These are phyloP conservation scores for Lophochroa leadbeateri DNA, from an alignment of 2,113 vertebrate genomes.

Conservation along the genomic window DNA sequence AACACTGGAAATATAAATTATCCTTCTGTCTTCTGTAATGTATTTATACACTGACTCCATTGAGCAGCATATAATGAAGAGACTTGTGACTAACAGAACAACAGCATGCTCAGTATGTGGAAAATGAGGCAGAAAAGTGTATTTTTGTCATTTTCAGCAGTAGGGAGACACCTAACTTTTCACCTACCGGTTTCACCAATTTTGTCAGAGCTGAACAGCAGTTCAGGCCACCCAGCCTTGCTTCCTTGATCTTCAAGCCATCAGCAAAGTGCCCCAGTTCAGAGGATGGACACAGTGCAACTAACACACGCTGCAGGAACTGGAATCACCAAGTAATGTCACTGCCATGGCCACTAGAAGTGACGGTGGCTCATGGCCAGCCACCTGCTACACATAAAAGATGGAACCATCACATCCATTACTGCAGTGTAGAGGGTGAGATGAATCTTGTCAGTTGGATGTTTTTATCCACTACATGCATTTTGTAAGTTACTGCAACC, in stretches of 20 bases:
- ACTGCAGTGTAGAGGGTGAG: not conserved
- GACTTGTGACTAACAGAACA: not conserved
- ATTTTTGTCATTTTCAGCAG: not conserved
- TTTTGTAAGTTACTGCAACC: not conserved
- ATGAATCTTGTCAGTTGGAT: not conserved
- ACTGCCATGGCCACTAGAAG: not conserved
- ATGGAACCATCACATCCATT: not conserved
- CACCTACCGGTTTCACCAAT: not conserved
- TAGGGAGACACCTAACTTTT: not conserved
- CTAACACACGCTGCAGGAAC: not conserved
- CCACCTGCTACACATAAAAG: not conserved
- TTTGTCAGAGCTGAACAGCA: not conserved
- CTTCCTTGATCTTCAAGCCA: not conserved
- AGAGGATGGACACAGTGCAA: not conserved
- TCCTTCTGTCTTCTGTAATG: not conserved
- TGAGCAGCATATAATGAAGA: not conserved
- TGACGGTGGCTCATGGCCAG: not conserved
- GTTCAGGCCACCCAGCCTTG: not conserved
- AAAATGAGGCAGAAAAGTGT: not conserved
- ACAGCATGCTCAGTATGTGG: not conserved
- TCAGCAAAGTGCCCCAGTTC: not conserved
- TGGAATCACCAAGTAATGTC: not conserved
- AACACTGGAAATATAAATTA: conserved; percentile 23
- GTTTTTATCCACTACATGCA: not conserved
- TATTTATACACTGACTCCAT: not conserved